Base-by-base conservation (phyloP, 2,113 vertebrate species). In the Megaleporinus macrocephalus region DNA sequence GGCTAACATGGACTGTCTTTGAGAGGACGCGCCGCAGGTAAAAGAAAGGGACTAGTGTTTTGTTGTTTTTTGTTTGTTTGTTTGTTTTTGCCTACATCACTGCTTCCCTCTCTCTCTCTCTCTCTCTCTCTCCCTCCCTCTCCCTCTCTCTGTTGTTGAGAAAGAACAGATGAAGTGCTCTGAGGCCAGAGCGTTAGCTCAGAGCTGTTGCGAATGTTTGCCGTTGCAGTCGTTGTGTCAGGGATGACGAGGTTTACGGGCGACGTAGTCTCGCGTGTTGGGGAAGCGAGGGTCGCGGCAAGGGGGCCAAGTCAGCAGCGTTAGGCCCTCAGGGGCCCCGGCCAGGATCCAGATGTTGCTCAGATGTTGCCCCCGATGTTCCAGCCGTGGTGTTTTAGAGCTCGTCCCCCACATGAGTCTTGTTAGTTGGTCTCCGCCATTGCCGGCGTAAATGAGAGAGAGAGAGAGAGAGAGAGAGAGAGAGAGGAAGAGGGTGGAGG, bases 261-360 rank as follows among this genome's bases (percentile, higher is more conserved):
- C 26, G 70, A 55, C 10, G 71, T 30, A 36, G 30, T 57, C 26
- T 26, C 20, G 5, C 30, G 11, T 27, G 44, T 63, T 63, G 53
- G 22, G 84, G 76, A 82, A 70, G 44, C 71, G 51, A 29, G 68
- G 77, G 71, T 70, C 62, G 47, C 20, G 2, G 22, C 47, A 41
- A 51, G 70, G 44, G 20, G 7, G 13, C 44, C 18, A 57, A 29
- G 44, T 65, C 27, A 74, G 71, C 61, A 36, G 59, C 11, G 44
- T 4, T 29, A 16, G 55, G 15, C 63, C 71, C n/a, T n/a, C 26
- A 10, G 5, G 22, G 68, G 69, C 59, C 26, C 26, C 9, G 30
- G 27, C 3, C 30, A 65, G 81, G 73, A 70, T 69, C 78, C 81
- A 83, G 84, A 86, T 83, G 82, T 79, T 74, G 20, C 27, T 78